Conservation (phyloP, 2,113 vertebrate species). For the Glaucidium brasilianum region DNA sequence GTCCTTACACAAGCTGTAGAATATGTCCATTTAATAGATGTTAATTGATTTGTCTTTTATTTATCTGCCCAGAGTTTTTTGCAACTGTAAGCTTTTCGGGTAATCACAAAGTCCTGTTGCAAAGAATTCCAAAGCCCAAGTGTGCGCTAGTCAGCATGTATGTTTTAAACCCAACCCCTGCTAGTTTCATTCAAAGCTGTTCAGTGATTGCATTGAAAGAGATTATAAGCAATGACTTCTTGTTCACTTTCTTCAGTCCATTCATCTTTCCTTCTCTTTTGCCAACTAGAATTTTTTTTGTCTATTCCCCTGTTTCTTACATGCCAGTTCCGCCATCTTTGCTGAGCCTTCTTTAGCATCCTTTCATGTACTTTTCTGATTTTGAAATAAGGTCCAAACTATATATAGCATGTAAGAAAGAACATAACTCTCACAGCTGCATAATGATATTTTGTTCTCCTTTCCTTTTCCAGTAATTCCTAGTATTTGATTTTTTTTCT, state of each 20-base stretch:
- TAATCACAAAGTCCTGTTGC: neutral
- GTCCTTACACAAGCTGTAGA: neutral
- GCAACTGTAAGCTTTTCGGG: neutral
- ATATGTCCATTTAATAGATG: neutral
- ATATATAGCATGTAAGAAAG: neutral
- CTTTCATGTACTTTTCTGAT: neutral
- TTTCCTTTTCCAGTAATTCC: neutral
- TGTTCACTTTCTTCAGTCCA: neutral
- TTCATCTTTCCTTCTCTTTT: neutral
- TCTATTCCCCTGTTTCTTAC: neutral
- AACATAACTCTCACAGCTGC: neutral
- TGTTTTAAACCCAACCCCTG: neutral
- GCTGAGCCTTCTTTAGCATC: neutral
- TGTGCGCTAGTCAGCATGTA: neutral
- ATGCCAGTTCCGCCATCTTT: neutral
- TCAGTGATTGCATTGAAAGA: neutral
- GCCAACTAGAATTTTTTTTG: neutral
- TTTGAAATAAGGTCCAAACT: neutral
- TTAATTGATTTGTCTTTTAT: neutral
- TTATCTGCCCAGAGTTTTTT: neutral
- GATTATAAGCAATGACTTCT: neutral
- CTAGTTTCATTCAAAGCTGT: neutral
- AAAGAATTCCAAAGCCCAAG: neutral
- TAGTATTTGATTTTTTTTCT: neutral
- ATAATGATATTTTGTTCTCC: neutral